phyloP scores from a whole-genome alignment of 2,113 vertebrate species.

The Theristicus caerulescens region DNA sequence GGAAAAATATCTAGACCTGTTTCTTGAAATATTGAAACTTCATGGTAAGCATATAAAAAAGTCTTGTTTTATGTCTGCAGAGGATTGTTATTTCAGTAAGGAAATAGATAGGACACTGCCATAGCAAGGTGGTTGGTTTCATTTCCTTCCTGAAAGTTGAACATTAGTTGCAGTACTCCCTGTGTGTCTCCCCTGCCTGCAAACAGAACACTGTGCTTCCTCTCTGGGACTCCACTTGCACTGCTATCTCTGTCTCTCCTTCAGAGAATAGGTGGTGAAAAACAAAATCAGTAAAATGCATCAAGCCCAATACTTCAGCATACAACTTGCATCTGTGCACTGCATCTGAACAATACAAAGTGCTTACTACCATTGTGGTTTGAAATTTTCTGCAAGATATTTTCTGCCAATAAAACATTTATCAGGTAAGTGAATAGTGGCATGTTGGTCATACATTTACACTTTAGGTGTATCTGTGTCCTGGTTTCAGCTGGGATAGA shows the following conservation, averaged over 20 bases:
- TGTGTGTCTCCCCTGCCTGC: background rate
- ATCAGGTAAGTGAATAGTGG: background rate
- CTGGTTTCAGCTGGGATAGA: too few relatives aligned
- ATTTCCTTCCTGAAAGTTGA: background rate
- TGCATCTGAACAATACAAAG: background rate
- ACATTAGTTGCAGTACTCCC: background rate
- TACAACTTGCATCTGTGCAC: background rate
- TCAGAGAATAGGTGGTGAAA: background rate
- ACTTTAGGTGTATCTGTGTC: too few relatives aligned
- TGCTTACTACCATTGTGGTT: background rate
- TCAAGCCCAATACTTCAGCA: background rate
- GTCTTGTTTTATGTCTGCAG: background rate
- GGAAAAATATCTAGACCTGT: background rate
- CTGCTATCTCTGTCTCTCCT: background rate
- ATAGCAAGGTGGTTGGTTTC: background rate
- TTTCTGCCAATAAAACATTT: background rate
- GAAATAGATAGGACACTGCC: background rate
- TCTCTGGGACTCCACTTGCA: background rate
- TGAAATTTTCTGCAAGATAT: background rate
- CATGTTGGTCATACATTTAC: background rate
- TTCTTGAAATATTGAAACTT: background rate
- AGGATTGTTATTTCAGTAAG: background rate
- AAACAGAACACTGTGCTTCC: background rate
- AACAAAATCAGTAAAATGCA: background rate
- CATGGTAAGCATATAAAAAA: background rate